Evolutionary conservation across 2,888 invertebrate species (phyloP).

Genomic region (Oegoconia quadripuncta): DNA sequence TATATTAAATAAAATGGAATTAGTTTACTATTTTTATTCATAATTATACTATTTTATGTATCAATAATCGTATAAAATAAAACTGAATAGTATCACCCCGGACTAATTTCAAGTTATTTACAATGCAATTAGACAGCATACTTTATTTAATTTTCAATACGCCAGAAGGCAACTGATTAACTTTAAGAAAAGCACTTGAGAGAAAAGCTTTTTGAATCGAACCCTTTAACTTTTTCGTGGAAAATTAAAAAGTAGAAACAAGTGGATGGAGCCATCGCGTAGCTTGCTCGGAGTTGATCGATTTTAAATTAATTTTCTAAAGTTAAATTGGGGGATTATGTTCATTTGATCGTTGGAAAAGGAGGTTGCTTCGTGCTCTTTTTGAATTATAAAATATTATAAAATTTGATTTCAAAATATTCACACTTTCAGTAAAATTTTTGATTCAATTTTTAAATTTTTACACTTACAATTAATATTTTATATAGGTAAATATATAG

Average conservation of each 20-base stretch:
- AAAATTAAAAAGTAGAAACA: conserved; percentile 50
- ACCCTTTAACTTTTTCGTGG: conserved; percentile 58
- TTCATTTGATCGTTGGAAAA: conserved; percentile 55
- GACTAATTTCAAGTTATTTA: too few relatives aligned
- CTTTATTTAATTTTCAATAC: background rate
- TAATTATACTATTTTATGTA: too few relatives aligned
- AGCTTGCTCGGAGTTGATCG: conserved; percentile 62
- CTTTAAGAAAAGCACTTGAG: conserved; percentile 31
- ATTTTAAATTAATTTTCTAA: conserved; percentile 74
- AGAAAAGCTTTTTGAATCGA: conserved; percentile 43
- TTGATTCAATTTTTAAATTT: too few relatives aligned
- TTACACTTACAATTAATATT: too few relatives aligned
- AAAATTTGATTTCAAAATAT: background rate
- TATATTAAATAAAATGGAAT: too few relatives aligned
- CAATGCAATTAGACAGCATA: too few relatives aligned
- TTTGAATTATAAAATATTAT: background rate
- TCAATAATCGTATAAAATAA: too few relatives aligned
- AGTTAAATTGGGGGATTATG: conserved; percentile 77
- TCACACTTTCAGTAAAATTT: too few relatives aligned
- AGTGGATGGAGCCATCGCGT: conserved; percentile 40
- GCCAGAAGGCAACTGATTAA: conserved; percentile 41
- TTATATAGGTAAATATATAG: too few relatives aligned
- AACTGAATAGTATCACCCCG: too few relatives aligned
- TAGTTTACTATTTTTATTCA: too few relatives aligned
- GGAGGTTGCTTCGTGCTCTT: conserved; percentile 19